Conservation (phyloP, 2,113 vertebrate species). For the Engystomops pustulosus region DNA sequence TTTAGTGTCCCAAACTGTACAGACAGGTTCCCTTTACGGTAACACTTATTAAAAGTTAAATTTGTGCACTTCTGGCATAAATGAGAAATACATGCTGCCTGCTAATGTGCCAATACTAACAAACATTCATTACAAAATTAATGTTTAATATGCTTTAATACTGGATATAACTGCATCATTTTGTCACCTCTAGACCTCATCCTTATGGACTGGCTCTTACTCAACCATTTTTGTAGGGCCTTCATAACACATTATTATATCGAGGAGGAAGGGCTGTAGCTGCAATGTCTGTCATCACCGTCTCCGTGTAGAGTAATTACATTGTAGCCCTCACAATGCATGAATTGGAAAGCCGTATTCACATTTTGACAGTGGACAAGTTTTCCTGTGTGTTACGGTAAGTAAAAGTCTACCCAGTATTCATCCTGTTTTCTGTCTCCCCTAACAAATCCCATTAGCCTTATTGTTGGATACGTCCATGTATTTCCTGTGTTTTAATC, state of each 20-base stretch:
- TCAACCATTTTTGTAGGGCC: too few relatives aligned
- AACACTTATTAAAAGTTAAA: too few relatives aligned
- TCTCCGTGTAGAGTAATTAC: background rate
- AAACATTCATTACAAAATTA: too few relatives aligned
- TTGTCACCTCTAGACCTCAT: too few relatives aligned
- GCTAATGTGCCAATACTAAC: too few relatives aligned
- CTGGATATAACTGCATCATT: too few relatives aligned
- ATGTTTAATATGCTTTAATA: too few relatives aligned
- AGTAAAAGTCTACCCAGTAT: background rate
- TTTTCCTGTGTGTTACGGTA: background rate
- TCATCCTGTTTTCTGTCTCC: conserved; percentile 21
- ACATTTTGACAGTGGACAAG: background rate
- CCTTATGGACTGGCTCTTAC: too few relatives aligned
- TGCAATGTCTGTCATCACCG: background rate
- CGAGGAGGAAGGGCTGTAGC: background rate
- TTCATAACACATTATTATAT: background rate
- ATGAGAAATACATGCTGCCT: too few relatives aligned
- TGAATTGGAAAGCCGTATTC: background rate
- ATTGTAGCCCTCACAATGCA: background rate
- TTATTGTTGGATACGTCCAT: background rate
- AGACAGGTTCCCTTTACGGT: too few relatives aligned
- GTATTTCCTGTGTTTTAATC: conserved; percentile 52
- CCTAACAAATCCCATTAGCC: conserved; percentile 17
- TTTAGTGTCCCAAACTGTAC: too few relatives aligned
- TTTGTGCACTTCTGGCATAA: too few relatives aligned